These are phyloP conservation scores for Novumbra hubbsi DNA, from an alignment of 2,797 vertebrate genomes.

Conservation along the genomic window DNA sequence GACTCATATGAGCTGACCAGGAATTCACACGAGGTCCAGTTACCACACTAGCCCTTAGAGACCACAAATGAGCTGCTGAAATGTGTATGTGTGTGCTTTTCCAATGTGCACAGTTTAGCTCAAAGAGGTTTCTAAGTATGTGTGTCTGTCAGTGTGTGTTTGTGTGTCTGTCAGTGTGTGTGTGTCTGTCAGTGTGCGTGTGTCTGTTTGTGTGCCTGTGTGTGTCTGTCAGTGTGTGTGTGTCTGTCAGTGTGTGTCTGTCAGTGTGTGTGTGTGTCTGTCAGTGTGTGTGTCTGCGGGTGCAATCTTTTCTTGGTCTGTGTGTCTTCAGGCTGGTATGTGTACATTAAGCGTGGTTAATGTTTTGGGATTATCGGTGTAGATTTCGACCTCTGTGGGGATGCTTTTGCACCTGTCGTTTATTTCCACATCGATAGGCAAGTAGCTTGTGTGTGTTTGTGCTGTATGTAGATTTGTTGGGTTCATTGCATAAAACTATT, in stretches of 20 bases:
- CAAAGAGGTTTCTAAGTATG: background rate
- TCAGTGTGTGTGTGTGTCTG: conserved; percentile 15
- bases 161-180: conserved; percentile 11
- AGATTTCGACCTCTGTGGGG: conserved; percentile 57
- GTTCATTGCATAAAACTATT: background rate
- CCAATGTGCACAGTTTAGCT: background rate
- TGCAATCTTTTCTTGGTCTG: conserved; percentile 3
- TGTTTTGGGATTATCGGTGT: conserved; percentile 55
- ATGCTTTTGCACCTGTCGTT: conserved; percentile 42
- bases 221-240: conserved; percentile 19
- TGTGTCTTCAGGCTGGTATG: background rate
- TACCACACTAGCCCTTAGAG: conserved; percentile 54
- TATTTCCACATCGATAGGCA: conserved; percentile 38
- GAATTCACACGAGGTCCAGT: conserved; percentile 75
- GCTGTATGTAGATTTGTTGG: conserved; percentile 34
- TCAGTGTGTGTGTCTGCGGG: conserved; percentile 17
- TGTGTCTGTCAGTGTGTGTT: conserved; percentile 14
- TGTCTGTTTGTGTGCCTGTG: conserved; percentile 10
- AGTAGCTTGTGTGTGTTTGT: conserved; percentile 41
- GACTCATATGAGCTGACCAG: conserved; percentile 59
- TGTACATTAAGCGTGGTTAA: conserved; percentile 4
- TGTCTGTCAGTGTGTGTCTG: conserved; percentile 16
- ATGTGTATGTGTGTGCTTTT: conserved; percentile 18
- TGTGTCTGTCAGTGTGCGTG: no score
- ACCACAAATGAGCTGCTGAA: conserved; percentile 43